Conservation (phyloP, 2,888 invertebrate species). For the Deilephila elpenor region DNA sequence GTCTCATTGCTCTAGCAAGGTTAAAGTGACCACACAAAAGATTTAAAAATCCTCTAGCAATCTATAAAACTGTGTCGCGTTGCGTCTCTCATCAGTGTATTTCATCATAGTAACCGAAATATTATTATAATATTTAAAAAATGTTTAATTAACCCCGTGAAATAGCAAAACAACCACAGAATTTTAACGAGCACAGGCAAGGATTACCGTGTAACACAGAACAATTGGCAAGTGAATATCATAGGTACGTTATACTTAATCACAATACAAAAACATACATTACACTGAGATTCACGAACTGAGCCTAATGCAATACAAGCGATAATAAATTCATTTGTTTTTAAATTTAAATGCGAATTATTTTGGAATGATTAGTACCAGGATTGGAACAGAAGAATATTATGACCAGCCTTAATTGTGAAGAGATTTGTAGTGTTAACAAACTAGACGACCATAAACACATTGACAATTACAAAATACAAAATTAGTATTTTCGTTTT, state of each 20-base stretch:
- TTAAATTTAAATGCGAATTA: slow-evolving; percentile 26
- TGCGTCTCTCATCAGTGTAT: no score
- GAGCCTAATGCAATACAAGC: slow-evolving; percentile 41
- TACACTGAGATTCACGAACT: slow-evolving; percentile 44
- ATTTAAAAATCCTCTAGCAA: no score
- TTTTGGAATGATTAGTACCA: slow-evolving; percentile 28
- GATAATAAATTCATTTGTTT: slow-evolving; percentile 10
- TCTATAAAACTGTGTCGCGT: no score
- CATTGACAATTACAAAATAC: no score
- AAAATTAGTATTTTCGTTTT: no score
- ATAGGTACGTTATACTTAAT: slow-evolving; percentile 36
- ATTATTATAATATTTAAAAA: not conserved
- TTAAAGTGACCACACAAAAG: no score
- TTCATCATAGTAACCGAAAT: no score
- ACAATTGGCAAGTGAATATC: slow-evolving; percentile 46
- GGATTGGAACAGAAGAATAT: not conserved
- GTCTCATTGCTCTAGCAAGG: no score
- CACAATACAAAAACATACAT: slow-evolving; percentile 37
- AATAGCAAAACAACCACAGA: not conserved
- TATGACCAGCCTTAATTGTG: not conserved
- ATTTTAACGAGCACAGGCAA: slow-evolving; percentile 37
- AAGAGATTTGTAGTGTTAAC: not conserved
- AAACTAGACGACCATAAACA: not conserved
- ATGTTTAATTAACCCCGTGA: slow-evolving; percentile 1
- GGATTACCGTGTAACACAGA: slow-evolving; percentile 35